Base-by-base conservation (phyloP, 2,113 vertebrate genomes). In the Sorex fumeus region DNA sequence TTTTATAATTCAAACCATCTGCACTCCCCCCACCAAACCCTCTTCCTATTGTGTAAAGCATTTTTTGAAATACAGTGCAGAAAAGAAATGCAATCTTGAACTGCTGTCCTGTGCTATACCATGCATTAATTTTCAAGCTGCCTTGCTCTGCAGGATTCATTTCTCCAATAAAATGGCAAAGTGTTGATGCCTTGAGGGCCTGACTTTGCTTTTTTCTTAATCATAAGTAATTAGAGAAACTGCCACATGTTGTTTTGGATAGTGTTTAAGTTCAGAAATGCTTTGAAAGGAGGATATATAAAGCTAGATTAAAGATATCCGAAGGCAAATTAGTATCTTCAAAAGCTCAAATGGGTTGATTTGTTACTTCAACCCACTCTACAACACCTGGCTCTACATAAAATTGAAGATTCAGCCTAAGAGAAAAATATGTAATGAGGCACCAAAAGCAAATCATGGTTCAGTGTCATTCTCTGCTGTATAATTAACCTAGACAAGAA, bases 201-300 rank as follows among this genome's bases (percentile, higher is more conserved):
- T 95, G 87, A 93, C 84, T 96, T 69, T 71, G 93, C 84, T 92
- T 91, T 94, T 95, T 84, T 83, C 89, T 95, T 91, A 94, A 95
- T 96, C 94, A 88, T 93, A 93, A 96, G 93, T 93, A 96, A 95
- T 97, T 95, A 96, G 91, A 96, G 87, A 92, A 94, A 91, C 74
- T 92, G 91, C 92, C 89, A 93, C 96, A 91, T 92, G 94, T 95
- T 95, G 87, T 93, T 96, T 93, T 95, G 91, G 91, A 93, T 86
- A 74, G 36, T 34, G 90, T 91, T 95, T 92, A 92, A 85, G 71
- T 94, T 95, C 89, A 94, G 82, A 95, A 95, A 94, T 89, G 82
- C 92, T 90, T 89, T 92, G 83, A 83, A 90, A 91, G 82, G 60
- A 25, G 66, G 91, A 64, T 88, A 89, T 83, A 78, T 60, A 76